Conservation (phyloP, 2,797 vertebrate species). For the Decapterus maruadsi region DNA sequence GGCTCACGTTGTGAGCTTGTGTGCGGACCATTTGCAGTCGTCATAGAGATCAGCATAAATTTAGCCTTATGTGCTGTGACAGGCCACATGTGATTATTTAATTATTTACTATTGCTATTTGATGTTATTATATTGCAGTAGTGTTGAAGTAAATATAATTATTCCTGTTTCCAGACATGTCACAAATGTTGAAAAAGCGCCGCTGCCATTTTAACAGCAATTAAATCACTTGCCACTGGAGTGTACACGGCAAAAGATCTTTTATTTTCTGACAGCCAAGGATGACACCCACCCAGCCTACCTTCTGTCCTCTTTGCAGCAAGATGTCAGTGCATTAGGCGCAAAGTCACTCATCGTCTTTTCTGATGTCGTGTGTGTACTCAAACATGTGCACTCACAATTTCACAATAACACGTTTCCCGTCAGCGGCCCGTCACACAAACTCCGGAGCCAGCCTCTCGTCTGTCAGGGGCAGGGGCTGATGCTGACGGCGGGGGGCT, state of each 20-base stretch:
- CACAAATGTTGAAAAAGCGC: constrained; percentile 20
- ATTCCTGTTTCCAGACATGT: constrained; percentile 14
- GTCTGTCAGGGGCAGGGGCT: constrained; percentile 46
- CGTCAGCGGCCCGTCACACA: constrained; percentile 55
- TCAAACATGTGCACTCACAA: constrained; percentile 21
- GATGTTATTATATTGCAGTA: too few species aligned
- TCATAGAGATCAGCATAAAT: constrained; percentile 4
- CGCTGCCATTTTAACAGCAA: constrained; percentile 16
- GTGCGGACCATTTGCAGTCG: neutral
- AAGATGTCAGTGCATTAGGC: constrained; percentile 45
- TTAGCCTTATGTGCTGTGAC: neutral
- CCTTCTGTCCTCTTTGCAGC: constrained; percentile 1
- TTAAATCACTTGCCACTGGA: constrained; percentile 21
- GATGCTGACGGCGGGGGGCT: constrained; percentile 30
- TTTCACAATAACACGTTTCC: constrained; percentile 51
- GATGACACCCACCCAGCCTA: neutral
- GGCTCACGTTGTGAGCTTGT: neutral
- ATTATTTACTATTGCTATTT: neutral
- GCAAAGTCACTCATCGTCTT: constrained; percentile 43
- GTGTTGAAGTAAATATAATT: constrained; percentile 4
- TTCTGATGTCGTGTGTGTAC: constrained; percentile 47
- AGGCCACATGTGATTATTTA: constrained; percentile 1
- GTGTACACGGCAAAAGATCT: constrained; percentile 4
- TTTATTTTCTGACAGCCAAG: constrained; percentile 36
- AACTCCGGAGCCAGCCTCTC: constrained; percentile 52